Evolutionary conservation across 92 coral and sea anemone species (phyloP).

Genomic region (Zoanthus solanderi): DNA sequence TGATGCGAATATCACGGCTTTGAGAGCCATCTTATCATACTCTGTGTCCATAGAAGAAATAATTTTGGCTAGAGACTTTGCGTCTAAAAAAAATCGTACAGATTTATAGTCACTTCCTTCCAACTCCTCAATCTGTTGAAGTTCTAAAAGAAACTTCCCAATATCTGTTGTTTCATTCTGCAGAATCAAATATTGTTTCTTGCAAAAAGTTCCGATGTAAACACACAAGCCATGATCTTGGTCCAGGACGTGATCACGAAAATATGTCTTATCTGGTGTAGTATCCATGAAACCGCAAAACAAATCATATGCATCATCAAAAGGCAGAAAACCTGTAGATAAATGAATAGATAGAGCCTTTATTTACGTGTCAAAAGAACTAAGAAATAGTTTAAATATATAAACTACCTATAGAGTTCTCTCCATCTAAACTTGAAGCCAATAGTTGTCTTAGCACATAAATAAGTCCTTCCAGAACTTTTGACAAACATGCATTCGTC

Average conservation of each 20-base stretch:
- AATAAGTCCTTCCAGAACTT: conserved; percentile 21
- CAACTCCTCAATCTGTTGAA: conserved; percentile 54
- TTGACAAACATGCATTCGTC: conserved; percentile 36
- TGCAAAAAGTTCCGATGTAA: conserved; percentile 28
- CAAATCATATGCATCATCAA: conserved; percentile 16
- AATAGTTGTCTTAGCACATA: conserved; percentile 32
- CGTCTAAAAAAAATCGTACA: conserved; percentile 33
- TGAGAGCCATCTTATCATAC: conserved; percentile 25
- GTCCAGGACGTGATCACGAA: conserved; percentile 7
- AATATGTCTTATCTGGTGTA: conserved; percentile 11
- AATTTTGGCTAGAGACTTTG: conserved; percentile 1
- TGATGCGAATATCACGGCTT: conserved; percentile 65
- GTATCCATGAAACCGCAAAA: conserved; percentile 26
- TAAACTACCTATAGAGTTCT: conserved; percentile 20
- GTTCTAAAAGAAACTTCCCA: conserved; percentile 53
- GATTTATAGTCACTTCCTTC: conserved; percentile 39
- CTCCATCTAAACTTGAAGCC: conserved; percentile 38
- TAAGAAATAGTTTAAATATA: neutral
- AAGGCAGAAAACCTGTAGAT: conserved; percentile 7
- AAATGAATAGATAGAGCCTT: neutral
- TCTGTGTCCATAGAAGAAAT: neutral
- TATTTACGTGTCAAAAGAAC: neutral
- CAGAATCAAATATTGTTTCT: conserved; percentile 56
- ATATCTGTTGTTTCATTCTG: conserved; percentile 59
- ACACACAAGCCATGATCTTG: conserved; percentile 30